Evolutionary conservation across 1,140 invertebrate species (phyloP).

Genomic region (Zeugodacus cucurbitae): DNA sequence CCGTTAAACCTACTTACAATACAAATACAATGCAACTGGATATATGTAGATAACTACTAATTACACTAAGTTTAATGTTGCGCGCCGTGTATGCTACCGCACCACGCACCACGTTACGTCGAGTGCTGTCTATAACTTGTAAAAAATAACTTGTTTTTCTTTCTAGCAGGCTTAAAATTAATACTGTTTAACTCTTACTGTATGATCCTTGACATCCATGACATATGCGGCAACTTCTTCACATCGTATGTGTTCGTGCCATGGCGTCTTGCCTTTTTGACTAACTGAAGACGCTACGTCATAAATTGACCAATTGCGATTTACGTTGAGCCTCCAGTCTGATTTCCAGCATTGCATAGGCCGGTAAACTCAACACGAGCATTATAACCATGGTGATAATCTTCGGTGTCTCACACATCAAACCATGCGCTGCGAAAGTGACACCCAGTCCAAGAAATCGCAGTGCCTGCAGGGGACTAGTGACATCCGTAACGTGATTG

Average conservation of each 20-base stretch:
- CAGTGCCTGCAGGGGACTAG: conserved; percentile 55
- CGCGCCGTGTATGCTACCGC: not conserved
- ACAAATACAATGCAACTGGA: not conserved
- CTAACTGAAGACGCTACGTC: conserved; percentile 65
- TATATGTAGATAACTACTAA: not conserved
- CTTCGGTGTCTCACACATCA: conserved; percentile 63
- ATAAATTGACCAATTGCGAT: conserved; percentile 62
- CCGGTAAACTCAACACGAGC: conserved; percentile 64
- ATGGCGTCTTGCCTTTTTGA: conserved; percentile 56
- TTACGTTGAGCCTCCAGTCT: conserved; percentile 64
- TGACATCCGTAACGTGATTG: conserved; percentile 54
- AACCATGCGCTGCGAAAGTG: conserved; percentile 62
- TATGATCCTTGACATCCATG: not conserved
- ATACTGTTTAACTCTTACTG: not conserved
- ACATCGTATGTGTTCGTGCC: conserved; percentile 62
- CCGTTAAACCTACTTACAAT: not conserved
- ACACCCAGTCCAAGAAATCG: conserved; percentile 61
- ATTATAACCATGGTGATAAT: conserved; percentile 63
- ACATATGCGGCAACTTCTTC: not conserved
- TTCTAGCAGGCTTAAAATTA: not conserved
- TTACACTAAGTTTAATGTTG: not conserved
- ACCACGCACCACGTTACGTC: no score
- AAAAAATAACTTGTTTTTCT: not conserved
- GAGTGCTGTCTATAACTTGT: not conserved
- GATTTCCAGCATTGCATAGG: conserved; percentile 66